Evolutionary conservation across 2,797 vertebrate genomes (phyloP).

Genomic region (Glossophaga mutica): DNA sequence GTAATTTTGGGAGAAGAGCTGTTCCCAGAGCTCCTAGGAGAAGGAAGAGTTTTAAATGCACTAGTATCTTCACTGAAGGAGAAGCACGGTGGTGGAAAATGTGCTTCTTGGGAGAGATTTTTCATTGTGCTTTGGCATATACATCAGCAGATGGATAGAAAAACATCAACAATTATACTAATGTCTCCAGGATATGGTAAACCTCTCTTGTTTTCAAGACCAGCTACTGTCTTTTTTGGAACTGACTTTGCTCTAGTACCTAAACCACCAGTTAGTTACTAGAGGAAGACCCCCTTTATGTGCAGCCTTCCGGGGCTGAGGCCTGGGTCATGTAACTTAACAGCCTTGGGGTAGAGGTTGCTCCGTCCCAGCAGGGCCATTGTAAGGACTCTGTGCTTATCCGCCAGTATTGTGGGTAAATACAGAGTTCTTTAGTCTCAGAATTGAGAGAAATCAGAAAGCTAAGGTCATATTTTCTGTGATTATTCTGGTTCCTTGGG

Average conservation of each 20-base stretch:
- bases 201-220: slow-evolving; percentile 7
- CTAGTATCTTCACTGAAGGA: not conserved
- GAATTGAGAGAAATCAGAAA: not conserved
- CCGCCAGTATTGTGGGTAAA: not conserved
- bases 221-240: not conserved
- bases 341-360: not conserved
- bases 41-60: not conserved
- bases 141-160: not conserved
- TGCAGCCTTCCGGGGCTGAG: not conserved
- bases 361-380: not conserved
- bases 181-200: not conserved
- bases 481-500: slow-evolving; percentile 20
- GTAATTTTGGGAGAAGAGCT: not conserved
- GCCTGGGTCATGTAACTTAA: not conserved
- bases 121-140: not conserved
- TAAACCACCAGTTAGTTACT: not conserved
- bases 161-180: not conserved
- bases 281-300: not conserved
- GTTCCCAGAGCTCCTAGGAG: not conserved
- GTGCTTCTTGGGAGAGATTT: not conserved
- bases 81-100: not conserved
- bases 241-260: not conserved
- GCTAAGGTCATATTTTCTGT: slow-evolving; percentile 24
- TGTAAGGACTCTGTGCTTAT: not conserved
- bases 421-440: not conserved